Evolutionary conservation across 2,888 invertebrate species (phyloP), one percentile per base, ranked within the genome.

Genomic region (Empis livida): DNA sequence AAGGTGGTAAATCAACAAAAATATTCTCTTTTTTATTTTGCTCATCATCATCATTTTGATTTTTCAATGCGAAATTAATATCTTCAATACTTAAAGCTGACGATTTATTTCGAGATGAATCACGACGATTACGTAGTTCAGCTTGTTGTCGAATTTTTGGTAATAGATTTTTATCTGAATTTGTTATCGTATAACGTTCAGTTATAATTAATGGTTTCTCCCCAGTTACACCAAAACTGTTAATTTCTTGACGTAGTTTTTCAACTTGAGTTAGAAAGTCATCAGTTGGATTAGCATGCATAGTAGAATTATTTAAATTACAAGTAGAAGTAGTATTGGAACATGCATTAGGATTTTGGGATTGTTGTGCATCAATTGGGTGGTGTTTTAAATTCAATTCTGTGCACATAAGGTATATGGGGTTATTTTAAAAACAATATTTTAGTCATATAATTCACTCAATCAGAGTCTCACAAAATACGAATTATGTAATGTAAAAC

Each of bases 231-330:
- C 52, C 52, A 44, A 52, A 50, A 14, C 41, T 43, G 30, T 44
- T 46, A 10, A 52, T 46, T 43, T 52, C 49, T 16, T 43, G 27
- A 6, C 52, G 45, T 20, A 52, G 39, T 40, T 49, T 43, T 15
- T 47, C 45, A 8, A 50, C 39, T 42, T 52, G 49, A 31, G 46
- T 44, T 9, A 46, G 44, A 35, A 52, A 52, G 30, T 52, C 52
- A 49, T 52, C 51, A 47, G 23, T n/a, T 35, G n/a, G 35, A 35
- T n/a, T 35, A 27, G 9, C 8, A 27, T 27, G 23, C 8, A 8
- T 27, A 27, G 2, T 27, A 8, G 5, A 8, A 8, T 5, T 27
- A 27, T 5, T 27, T 27, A 27, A 27, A 27, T 20, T 20, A n/a
- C n/a, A n/a, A n/a, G n/a, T n/a, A 20, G 20, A 5, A 20, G 8